Conservation (phyloP, 2,888 invertebrate species). For the Drymonia ruficornis region DNA sequence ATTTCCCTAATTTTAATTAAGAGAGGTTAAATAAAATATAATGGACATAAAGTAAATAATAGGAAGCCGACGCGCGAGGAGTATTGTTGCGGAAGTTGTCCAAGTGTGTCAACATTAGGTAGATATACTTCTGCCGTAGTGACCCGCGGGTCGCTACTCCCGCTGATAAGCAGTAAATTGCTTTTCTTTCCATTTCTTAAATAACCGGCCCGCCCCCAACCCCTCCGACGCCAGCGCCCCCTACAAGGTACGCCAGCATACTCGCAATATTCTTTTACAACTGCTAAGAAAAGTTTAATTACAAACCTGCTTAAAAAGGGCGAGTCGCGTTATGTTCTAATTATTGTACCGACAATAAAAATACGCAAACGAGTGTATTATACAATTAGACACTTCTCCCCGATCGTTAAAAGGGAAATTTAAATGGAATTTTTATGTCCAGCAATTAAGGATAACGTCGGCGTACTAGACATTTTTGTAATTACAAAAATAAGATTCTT, state of each 20-base stretch:
- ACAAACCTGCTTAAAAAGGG: conserved; percentile 72
- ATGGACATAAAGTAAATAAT: neutral
- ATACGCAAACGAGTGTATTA: conserved; percentile 85
- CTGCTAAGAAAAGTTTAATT: conserved; percentile 78
- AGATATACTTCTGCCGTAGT: conserved; percentile 57
- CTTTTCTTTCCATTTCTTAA: conserved; percentile 81
- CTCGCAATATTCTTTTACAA: conserved; percentile 73
- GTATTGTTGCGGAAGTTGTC: conserved; percentile 41
- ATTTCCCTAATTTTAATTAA: conserved; percentile 42
- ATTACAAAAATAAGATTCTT: conserved; percentile 85
- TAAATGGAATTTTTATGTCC: conserved; percentile 86
- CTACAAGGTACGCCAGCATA: conserved; percentile 59
- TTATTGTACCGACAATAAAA: conserved; percentile 84
- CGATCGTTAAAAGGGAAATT: conserved; percentile 85
- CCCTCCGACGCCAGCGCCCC: conserved; percentile 37
- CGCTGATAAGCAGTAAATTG: conserved; percentile 80
- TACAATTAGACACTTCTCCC: conserved; percentile 84
- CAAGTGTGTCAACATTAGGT: conserved; percentile 52
- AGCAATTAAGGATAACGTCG: conserved; percentile 85
- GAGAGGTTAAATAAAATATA: neutral
- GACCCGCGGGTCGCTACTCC: conserved; percentile 67
- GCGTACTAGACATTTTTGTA: conserved; percentile 84
- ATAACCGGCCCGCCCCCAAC: conserved; percentile 57
- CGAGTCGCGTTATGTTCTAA: conserved; percentile 82
- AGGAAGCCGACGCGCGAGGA: conserved; percentile 16